These are phyloP conservation scores for Leuciscus idus DNA, from an alignment of 2,113 vertebrate species.

Conservation along the genomic window DNA sequence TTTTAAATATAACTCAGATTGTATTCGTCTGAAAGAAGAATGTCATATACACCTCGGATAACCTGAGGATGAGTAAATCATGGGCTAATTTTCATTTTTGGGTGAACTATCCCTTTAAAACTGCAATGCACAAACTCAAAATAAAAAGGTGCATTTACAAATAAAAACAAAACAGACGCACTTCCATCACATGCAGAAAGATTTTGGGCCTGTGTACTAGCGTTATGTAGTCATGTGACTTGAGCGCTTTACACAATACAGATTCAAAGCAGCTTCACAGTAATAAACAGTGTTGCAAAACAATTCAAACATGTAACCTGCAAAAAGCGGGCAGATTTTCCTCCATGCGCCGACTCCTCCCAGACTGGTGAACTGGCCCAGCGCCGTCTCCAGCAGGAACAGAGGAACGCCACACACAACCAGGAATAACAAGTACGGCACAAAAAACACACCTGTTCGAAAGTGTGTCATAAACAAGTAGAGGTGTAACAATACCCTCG, in stretches of 20 bases:
- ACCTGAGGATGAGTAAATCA: too few relatives aligned
- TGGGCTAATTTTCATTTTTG: too few relatives aligned
- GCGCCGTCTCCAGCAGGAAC: slow-evolving; percentile 77
- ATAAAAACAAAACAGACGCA: neutral
- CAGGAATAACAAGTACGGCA: slow-evolving; percentile 78
- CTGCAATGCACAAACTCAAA: too few relatives aligned
- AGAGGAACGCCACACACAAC: slow-evolving; percentile 74
- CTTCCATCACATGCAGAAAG: neutral
- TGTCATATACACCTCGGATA: too few relatives aligned
- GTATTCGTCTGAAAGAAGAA: too few relatives aligned
- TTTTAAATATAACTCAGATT: too few relatives aligned
- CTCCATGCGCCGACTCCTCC: slow-evolving; percentile 77
- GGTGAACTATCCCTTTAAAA: too few relatives aligned
- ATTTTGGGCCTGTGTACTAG: neutral
- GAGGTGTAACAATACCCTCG: too few relatives aligned
- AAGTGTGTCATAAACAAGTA: neutral
- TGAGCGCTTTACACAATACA: too few relatives aligned
- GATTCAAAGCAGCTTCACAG: too few relatives aligned
- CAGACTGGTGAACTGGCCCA: slow-evolving; percentile 76
- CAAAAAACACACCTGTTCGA: slow-evolving; percentile 73
- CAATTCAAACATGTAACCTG: slow-evolving; percentile 72
- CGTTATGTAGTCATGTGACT: neutral
- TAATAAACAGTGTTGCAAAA: too few relatives aligned
- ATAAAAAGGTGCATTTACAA: too few relatives aligned
- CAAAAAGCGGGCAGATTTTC: slow-evolving; percentile 72